Base-by-base conservation (phyloP, 1,140 invertebrate genomes). In the Battus philenor region DNA sequence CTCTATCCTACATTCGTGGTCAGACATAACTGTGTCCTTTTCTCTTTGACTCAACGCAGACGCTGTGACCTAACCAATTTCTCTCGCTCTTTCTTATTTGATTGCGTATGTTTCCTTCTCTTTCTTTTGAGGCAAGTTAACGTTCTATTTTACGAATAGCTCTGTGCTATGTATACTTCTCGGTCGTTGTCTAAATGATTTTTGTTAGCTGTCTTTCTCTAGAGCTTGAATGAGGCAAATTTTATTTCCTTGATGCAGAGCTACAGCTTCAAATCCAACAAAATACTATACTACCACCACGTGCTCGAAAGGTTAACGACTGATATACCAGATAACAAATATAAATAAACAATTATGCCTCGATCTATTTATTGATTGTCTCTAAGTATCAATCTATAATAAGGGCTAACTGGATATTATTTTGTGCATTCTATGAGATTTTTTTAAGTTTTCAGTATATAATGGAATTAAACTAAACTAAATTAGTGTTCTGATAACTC, bases 81-180 rank as follows among this genome's bases (percentile, higher is more conserved):
- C 46, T 7, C 61, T 76, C 54, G 46, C 61, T 82, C 62, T 45
- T 50, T 67, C 78, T 22, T 45, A 56, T 8, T 7, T 13, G 11
- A 4, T 17, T 9, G 9, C 43, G n/a, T 43, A 73, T 80, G 60
- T 61, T 29, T 31, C 52, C 53, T 20, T 82, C 78, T 78, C 71
- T 66, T 55, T 82, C 73, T 13, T 26, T 34, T 41, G 46, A 44
- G 34, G 47, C 66, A 65, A 74, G 38, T 68, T 65, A 71, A 59
- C 76, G 74, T 81, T 82, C 81, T 81, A 82, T 82, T 85, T 85
- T 85, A 82, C 81, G 76, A 72, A 85, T 82, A 85, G 81, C 81
- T 85, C 70, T 68, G 65, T 68, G 73, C 77, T 85, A 85, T 85
- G 81, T 82, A 85, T 85, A 82, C 81, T 85, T 85, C 81, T 85